These are phyloP conservation scores for Chionis minor DNA, from an alignment of 2,113 vertebrate species.

Conservation along the genomic window DNA sequence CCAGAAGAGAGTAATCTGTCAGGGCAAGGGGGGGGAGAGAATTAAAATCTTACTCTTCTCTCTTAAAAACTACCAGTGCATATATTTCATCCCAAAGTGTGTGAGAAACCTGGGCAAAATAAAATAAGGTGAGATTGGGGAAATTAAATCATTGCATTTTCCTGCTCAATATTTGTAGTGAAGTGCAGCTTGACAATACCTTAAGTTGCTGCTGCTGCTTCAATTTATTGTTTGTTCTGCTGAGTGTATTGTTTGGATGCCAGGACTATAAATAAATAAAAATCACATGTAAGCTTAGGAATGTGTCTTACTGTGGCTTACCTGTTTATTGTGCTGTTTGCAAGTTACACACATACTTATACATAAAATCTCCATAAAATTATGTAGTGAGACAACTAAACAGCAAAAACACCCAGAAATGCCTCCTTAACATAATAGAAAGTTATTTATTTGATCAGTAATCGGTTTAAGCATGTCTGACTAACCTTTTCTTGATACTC, in stretches of 20 bases:
- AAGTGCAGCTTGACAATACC: not conserved
- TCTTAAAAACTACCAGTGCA: not conserved
- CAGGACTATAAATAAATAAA: not conserved
- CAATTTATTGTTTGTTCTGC: not conserved
- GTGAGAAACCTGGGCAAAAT: not conserved
- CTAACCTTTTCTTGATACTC: not conserved
- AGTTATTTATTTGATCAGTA: not conserved
- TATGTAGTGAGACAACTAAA: not conserved
- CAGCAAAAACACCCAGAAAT: not conserved
- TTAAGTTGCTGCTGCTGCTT: not conserved
- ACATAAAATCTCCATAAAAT: not conserved
- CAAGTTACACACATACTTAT: fast-evolving
- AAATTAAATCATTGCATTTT: fast-evolving
- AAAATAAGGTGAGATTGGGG: not conserved
- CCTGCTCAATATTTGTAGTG: not conserved
- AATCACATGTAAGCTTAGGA: not conserved
- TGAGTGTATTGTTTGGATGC: not conserved
- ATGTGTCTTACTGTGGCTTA: not conserved
- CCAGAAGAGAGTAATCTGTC: not conserved
- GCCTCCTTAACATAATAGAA: not conserved
- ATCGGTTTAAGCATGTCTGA: fast-evolving
- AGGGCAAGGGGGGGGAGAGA: too few species aligned
- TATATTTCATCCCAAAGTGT: not conserved
- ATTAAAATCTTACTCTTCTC: not conserved
- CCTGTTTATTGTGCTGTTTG: not conserved